Conservation (phyloP, 2,888 invertebrate species). For the Actias luna region DNA sequence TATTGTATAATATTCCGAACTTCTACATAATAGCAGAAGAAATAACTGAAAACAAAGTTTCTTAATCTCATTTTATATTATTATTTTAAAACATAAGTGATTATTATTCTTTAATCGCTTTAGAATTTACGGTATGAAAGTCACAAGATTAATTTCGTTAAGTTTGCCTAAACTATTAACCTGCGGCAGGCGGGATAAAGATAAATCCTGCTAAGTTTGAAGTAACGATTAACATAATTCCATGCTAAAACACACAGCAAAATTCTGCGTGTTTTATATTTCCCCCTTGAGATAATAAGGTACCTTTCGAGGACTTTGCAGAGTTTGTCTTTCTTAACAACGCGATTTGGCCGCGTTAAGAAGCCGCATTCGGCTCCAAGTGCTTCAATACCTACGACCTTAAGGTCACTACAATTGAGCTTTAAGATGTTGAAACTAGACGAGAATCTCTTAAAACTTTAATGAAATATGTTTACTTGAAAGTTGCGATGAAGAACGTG, state of each 20-base stretch:
- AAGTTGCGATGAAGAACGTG: constrained; percentile 34
- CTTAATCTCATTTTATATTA: neutral
- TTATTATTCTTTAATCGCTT: neutral
- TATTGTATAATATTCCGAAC: too few species aligned
- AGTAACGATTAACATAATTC: constrained; percentile 33
- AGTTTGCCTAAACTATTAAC: constrained; percentile 27
- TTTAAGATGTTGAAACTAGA: constrained; percentile 40
- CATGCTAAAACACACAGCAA: constrained; percentile 27
- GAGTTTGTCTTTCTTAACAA: constrained; percentile 43
- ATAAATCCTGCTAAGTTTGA: constrained; percentile 21
- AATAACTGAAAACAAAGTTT: neutral
- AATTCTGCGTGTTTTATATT: constrained; percentile 39
- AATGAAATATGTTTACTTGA: constrained; percentile 52
- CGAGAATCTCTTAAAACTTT: constrained; percentile 42
- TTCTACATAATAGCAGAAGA: too few species aligned
- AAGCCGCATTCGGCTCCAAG: constrained; percentile 34
- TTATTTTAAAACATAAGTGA: neutral
- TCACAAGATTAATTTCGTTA: neutral
- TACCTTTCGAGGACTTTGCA: constrained; percentile 38
- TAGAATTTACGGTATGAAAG: neutral
- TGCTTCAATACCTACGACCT: constrained; percentile 35
- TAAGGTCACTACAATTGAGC: constrained; percentile 45
- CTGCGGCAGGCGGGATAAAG: constrained; percentile 25
- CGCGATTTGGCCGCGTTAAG: constrained; percentile 38
- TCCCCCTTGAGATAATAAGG: constrained; percentile 37